Conservation (phyloP, 2,113 vertebrate species). For the Osmerus eperlanus region DNA sequence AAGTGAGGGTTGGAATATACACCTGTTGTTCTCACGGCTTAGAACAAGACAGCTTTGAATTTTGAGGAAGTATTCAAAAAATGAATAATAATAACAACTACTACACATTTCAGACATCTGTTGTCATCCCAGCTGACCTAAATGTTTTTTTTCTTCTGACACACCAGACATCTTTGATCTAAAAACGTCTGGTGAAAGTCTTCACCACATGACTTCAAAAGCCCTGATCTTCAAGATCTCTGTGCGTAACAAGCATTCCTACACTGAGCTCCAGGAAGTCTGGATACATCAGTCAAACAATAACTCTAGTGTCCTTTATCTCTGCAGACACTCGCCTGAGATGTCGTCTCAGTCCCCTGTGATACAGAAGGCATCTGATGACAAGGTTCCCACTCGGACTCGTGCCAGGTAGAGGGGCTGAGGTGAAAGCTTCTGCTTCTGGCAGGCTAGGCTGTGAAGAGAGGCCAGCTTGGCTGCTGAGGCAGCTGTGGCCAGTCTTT, state of each 20-base stretch:
- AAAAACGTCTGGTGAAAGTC: conserved; percentile 14
- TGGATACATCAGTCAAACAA: conserved; percentile 21
- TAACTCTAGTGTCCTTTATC: conserved; percentile 5
- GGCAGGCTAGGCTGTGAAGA: too few species aligned
- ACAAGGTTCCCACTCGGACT: conserved; percentile 29
- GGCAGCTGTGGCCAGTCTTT: conserved; percentile 17
- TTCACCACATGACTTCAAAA: conserved; percentile 51
- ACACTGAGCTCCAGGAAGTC: conserved; percentile 16
- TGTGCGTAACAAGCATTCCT: conserved; percentile 6
- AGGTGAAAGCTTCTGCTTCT: conserved; percentile 15
- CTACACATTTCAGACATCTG: conserved; percentile 21
- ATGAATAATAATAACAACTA: not conserved
- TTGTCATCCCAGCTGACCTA: conserved; percentile 24
- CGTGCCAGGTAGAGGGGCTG: conserved; percentile 10
- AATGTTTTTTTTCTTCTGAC: conserved; percentile 46
- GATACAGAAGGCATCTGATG: conserved; percentile 22
- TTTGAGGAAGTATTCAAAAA: too few species aligned
- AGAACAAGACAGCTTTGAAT: too few species aligned
- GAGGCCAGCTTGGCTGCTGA: too few species aligned
- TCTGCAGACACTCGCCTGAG: conserved; percentile 6
- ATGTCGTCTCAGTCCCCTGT: conserved; percentile 2
- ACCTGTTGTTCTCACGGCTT: too few species aligned
- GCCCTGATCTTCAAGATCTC: conserved; percentile 42
- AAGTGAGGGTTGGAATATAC: too few species aligned
- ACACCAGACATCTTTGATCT: conserved; percentile 48